phyloP scores from a whole-genome alignment of 2,888 invertebrate genomes.

The Melanchra persicariae region DNA sequence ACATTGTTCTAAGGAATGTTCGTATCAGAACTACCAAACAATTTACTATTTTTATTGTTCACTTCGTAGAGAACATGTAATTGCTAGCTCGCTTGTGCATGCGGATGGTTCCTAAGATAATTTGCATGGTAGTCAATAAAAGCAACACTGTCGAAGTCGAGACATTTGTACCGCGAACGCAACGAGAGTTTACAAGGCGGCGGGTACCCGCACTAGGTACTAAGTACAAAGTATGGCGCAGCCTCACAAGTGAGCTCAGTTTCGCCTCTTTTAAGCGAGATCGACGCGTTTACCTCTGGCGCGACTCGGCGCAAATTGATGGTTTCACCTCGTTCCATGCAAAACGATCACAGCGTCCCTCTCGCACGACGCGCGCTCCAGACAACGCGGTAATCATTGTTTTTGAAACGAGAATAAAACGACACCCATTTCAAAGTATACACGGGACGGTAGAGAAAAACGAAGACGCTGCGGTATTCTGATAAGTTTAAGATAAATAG shows the following conservation, averaged over 20 bases:
- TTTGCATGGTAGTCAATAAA: conserved; percentile 25
- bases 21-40: conserved; percentile 32
- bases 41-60: conserved; percentile 24
- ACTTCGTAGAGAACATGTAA: conserved; percentile 28
- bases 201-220: conserved; percentile 65
- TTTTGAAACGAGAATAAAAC: conserved; percentile 86
- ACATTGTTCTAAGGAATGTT: conserved; percentile 53
- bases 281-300: conserved; percentile 82
- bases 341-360: conserved; percentile 87
- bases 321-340: conserved; percentile 88
- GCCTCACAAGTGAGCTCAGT: conserved; percentile 74
- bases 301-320: conserved; percentile 85
- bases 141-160: conserved; percentile 60
- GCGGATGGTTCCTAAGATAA: conserved; percentile 10
- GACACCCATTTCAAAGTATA: conserved; percentile 83
- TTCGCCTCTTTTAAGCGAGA: conserved; percentile 78
- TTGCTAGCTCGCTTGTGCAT: conserved; percentile 18
- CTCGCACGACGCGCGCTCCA: conserved; percentile 83
- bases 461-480: conserved; percentile 83
- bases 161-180: conserved; percentile 71
- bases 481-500: conserved; percentile 90
- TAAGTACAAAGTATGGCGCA: conserved; percentile 73
- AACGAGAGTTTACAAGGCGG: conserved; percentile 77
- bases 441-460: conserved; percentile 83
- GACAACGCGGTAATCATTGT: conserved; percentile 87